These are phyloP conservation scores for Gymnothorax javanicus DNA, from an alignment of 2,797 vertebrate species.

Conservation along the genomic window DNA sequence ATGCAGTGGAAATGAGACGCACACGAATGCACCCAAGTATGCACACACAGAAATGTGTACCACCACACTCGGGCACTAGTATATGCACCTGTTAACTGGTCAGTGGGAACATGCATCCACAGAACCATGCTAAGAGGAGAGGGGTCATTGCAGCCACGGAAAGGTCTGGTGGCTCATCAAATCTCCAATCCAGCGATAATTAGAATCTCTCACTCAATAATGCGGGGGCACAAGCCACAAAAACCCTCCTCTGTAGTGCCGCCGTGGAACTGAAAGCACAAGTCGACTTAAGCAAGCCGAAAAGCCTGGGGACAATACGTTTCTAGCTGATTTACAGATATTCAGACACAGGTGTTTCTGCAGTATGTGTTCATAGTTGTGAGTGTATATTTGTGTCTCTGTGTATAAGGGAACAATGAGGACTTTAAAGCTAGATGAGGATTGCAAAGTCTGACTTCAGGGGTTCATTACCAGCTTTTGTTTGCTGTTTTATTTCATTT, in stretches of 20 bases:
- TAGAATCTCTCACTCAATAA: constrained; percentile 14
- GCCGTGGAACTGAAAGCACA: not conserved
- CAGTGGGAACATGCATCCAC: not conserved
- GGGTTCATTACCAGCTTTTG: not conserved
- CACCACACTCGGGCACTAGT: not conserved
- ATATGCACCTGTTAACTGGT: not conserved
- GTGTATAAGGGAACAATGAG: not conserved
- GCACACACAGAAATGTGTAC: too few species aligned
- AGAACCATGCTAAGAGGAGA: not conserved
- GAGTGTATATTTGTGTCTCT: not conserved
- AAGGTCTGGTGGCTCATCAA: not conserved
- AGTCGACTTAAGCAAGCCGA: not conserved
- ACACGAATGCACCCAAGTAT: too few species aligned
- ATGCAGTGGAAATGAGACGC: not conserved
- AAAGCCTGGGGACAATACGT: not conserved
- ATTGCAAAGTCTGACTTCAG: not conserved
- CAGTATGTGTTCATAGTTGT: not conserved
- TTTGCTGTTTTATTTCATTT: constrained; percentile 20
- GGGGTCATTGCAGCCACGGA: not conserved
- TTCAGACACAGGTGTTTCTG: not conserved
- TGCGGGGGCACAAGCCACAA: not conserved
- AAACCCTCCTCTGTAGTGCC: not conserved
- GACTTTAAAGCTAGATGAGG: not conserved
- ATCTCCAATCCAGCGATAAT: not conserved
- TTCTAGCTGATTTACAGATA: not conserved